A percentile compares a stretch with the other conserved stretches of the same genome.
These are phyloP conservation scores for Agonopterix heracliana DNA, from an alignment of 2,888 invertebrate genomes.

Conservation along the genomic window DNA sequence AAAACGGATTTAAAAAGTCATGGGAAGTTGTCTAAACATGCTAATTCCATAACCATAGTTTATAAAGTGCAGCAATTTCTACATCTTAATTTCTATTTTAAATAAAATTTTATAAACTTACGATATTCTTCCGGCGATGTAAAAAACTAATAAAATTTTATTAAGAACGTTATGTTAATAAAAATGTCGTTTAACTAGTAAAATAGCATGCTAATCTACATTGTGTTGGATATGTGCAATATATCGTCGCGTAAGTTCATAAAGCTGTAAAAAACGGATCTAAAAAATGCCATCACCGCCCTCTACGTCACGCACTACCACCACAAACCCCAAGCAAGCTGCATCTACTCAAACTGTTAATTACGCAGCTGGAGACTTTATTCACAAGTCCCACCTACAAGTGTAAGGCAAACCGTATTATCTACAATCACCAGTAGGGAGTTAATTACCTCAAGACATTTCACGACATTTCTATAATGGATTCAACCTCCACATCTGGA, in stretches of 20 bases:
- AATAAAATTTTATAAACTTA: neutral
- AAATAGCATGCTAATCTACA: constrained; percentile 19
- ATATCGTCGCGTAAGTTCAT: constrained; percentile 3
- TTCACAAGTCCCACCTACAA: constrained; percentile 37
- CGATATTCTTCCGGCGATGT: neutral
- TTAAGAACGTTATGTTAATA: neutral
- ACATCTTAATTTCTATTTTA: neutral
- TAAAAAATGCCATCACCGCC: constrained; percentile 46
- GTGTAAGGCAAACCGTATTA: constrained; percentile 56
- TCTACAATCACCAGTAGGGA: constrained; percentile 73
- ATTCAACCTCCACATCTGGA: constrained; percentile 76
- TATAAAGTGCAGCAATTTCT: too few relatives aligned
- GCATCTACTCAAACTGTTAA: constrained; percentile 57
- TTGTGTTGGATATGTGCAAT: constrained; percentile 17
- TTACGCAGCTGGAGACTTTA: constrained; percentile 13
- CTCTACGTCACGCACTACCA: constrained; percentile 37
- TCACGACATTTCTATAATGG: constrained; percentile 74
- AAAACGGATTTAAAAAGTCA: too few relatives aligned
- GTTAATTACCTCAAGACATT: constrained; percentile 76
- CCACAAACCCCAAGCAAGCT: constrained; percentile 66
- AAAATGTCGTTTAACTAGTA: constrained; percentile 9
- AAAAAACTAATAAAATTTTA: too few relatives aligned
- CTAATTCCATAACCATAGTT: too few relatives aligned
- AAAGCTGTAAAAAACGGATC: constrained; percentile 4
- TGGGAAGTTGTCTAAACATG: too few relatives aligned